phyloP scores from a whole-genome alignment of 2,888 invertebrate species.

The Epsilonema sp. region DNA sequence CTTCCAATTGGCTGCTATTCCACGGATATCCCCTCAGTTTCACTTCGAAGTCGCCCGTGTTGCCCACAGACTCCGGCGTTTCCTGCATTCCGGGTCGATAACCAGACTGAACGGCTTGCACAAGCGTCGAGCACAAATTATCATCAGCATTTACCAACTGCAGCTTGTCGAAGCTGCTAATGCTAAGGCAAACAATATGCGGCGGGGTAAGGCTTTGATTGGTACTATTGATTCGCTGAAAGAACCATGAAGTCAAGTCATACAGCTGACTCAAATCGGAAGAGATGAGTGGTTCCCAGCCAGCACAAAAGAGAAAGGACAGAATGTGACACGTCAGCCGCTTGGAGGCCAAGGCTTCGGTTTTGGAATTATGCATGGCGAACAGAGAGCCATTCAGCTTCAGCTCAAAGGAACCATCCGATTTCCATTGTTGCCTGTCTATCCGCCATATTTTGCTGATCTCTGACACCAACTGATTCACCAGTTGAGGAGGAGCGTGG shows the following conservation, averaged over 20 bases:
- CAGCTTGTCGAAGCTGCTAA: constrained; percentile 8
- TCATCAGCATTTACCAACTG: constrained; percentile 8
- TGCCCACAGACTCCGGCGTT: too few species aligned
- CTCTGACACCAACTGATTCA: too few species aligned
- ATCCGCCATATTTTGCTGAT: too few species aligned
- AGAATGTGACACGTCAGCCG: not conserved
- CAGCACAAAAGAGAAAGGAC: not conserved
- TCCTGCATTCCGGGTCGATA: too few species aligned
- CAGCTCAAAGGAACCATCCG: too few species aligned
- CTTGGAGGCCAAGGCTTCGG: constrained; percentile 1
- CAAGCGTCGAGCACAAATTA: too few species aligned
- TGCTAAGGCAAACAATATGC: constrained; percentile 6
- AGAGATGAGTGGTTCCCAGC: constrained; percentile 5
- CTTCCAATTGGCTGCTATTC: not conserved
- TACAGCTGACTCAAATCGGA: constrained; percentile 4
- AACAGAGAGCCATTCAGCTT: not conserved
- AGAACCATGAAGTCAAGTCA: constrained; percentile 10
- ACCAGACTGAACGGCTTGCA: too few species aligned
- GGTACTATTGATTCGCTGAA: not conserved
- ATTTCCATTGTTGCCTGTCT: too few species aligned
- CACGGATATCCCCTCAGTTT: constrained; percentile 7
- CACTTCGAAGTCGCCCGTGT: constrained; percentile 7
- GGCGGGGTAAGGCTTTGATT: not conserved
- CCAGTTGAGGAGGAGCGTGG: too few species aligned
- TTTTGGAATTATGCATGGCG: not conserved